These are phyloP conservation scores for Pterostichus niger DNA, from an alignment of 2,888 invertebrate genomes.

Conservation along the genomic window DNA sequence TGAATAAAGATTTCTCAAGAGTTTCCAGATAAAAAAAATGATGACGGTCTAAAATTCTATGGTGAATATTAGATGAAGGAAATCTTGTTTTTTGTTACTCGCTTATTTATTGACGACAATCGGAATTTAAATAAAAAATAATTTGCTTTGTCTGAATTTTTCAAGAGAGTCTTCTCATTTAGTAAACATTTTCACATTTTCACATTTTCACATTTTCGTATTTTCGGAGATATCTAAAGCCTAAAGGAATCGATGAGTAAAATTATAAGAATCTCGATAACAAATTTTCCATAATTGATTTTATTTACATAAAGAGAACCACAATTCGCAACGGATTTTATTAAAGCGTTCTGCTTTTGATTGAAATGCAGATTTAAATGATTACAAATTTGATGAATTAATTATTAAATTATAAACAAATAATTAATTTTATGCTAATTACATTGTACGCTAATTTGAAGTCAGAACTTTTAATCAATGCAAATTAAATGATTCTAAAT, in stretches of 20 bases:
- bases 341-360: conserved; percentile 17
- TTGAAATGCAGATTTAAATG: conserved; percentile 28
- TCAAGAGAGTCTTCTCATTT: not conserved
- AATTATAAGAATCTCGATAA: conserved; percentile 39
- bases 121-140: conserved; percentile 48
- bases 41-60: conserved; percentile 45
- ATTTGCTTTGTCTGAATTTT: conserved; percentile 15
- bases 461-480: conserved; percentile 17
- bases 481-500: conserved; percentile 5
- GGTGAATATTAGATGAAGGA: conserved; percentile 40
- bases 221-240: not conserved
- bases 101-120: conserved; percentile 16
- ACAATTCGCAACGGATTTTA: conserved; percentile 3
- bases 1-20: conserved; percentile 52
- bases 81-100: conserved; percentile 21
- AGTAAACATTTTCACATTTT: not conserved
- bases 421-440: conserved; percentile 40
- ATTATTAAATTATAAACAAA: conserved; percentile 27
- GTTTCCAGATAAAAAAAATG: conserved; percentile 42
- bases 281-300: conserved; percentile 41
- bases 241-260: not conserved
- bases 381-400: conserved; percentile 19
- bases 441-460: not conserved
- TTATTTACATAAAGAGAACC: conserved; percentile 38
- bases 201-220: too few relatives aligned